Base-by-base conservation (phyloP, 2,797 vertebrate genomes). In the Squalus acanthias region DNA sequence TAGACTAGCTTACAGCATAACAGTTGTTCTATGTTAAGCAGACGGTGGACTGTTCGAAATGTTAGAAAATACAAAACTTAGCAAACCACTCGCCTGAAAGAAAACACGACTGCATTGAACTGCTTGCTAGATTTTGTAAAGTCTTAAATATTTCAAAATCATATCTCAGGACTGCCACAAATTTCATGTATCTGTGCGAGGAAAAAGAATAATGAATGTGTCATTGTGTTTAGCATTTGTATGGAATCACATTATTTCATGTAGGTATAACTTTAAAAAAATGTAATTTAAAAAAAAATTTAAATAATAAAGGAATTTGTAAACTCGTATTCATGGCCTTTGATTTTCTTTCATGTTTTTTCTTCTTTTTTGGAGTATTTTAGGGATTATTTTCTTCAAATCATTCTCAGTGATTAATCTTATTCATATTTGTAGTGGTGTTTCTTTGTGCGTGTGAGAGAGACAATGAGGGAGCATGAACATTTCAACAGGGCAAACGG, bases 1-100 rank as follows among this genome's bases (percentile, higher is more conserved):
- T 95, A 95, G 94, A 95, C 50, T 95, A 95, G 94, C 94, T 95
- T 57, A 95, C 50, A 76, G 94, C 94, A 74, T 74, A 76, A 76
- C 94, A 57, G 94, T 95, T 95, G 94, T 76, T 95, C 70, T 50
- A 76, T 95, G 70, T 76, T 95, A 95, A 95, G 29, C 94, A 95
- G 94, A 76, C 94, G 15, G 46, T 39, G 65, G 63, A 93, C 91
- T 69, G 60, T 92, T 95, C 50, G 57, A 95, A 95, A 95, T 70
- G 69, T 95, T 95, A 15, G 24, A 74, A 95, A 74, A 60, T 72
- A 33, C 70, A 53, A 76, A 95, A 95, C 69, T 95, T 95, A 95
- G 50, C 53, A 76, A 74, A 57, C 70, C 29, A 24, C 24, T 57
- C 4, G 17, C 67, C 70, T n/a, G 13, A 20, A 95, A 74, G 53